phyloP scores from a whole-genome alignment of 2,888 invertebrate genomes.

The Dynastes hyllus region DNA sequence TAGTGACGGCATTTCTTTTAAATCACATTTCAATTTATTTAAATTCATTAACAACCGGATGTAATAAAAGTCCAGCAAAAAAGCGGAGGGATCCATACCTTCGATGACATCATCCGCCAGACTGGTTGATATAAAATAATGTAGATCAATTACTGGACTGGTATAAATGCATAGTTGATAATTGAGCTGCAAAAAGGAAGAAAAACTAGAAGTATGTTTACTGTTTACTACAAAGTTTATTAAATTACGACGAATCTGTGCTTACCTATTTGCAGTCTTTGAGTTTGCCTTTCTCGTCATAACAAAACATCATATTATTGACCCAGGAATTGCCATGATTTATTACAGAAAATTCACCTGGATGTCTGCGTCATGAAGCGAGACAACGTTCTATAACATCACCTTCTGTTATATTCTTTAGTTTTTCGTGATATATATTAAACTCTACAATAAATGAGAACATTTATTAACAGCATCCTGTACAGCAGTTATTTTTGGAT shows the following conservation, averaged over 20 bases:
- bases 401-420: conserved; percentile 63
- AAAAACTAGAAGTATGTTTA: neutral
- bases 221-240: neutral
- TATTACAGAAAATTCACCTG: conserved; percentile 70
- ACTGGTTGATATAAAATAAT: conserved; percentile 71
- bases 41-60: conserved; percentile 62
- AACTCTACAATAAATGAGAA: conserved; percentile 61
- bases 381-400: conserved; percentile 53
- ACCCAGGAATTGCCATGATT: conserved; percentile 75
- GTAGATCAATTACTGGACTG: conserved; percentile 71
- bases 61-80: conserved; percentile 65
- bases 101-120: conserved; percentile 62
- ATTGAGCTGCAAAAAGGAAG: conserved; percentile 69
- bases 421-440: conserved; percentile 69
- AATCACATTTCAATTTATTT: conserved; percentile 62
- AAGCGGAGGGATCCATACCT: conserved; percentile 62
- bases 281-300: conserved; percentile 66
- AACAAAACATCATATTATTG: conserved; percentile 73
- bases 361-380: conserved; percentile 58
- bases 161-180: conserved; percentile 70
- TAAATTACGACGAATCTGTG: conserved; percentile 40
- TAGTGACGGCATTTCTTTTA: conserved; percentile 64
- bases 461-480: neutral
- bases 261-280: conserved; percentile 70
- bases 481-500: neutral